These are phyloP conservation scores for Apamea monoglypha DNA, from an alignment of 2,888 invertebrate genomes.

Conservation along the genomic window DNA sequence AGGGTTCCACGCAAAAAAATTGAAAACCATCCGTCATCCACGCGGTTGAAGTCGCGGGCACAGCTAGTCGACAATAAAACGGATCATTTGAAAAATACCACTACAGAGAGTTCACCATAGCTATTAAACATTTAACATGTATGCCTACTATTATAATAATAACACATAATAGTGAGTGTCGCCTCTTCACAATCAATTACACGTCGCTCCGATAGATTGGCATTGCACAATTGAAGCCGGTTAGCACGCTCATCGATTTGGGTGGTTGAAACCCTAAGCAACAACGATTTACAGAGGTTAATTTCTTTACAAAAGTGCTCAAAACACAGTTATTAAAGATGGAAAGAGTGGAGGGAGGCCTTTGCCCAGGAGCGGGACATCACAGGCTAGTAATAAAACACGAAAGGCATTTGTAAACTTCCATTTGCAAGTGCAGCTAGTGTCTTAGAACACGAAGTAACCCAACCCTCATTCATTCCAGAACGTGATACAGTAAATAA, in stretches of 20 bases:
- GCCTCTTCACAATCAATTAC: slow-evolving; percentile 74
- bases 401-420: not conserved
- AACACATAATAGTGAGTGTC: slow-evolving; percentile 56
- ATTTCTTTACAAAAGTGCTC: not conserved
- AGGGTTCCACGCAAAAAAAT: too few relatives aligned
- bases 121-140: not conserved
- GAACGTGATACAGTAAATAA: not conserved
- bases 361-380: not conserved
- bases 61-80: not conserved
- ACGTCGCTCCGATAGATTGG: slow-evolving; percentile 73
- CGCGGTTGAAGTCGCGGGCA: too few relatives aligned
- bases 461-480: not conserved
- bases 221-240: slow-evolving; percentile 80
- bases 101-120: not conserved
- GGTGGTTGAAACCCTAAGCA: slow-evolving; percentile 27
- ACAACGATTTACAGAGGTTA: not conserved
- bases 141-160: slow-evolving; percentile 43
- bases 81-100: not conserved
- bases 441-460: not conserved
- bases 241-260: slow-evolving; percentile 58
- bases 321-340: not conserved
- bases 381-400: not conserved
- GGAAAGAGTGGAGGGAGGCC: not conserved
- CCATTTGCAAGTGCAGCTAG: not conserved
- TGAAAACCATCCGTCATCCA: too few relatives aligned